Evolutionary conservation across 2,797 vertebrate species (phyloP).

Genomic region (Microctenopoma lineatum): DNA sequence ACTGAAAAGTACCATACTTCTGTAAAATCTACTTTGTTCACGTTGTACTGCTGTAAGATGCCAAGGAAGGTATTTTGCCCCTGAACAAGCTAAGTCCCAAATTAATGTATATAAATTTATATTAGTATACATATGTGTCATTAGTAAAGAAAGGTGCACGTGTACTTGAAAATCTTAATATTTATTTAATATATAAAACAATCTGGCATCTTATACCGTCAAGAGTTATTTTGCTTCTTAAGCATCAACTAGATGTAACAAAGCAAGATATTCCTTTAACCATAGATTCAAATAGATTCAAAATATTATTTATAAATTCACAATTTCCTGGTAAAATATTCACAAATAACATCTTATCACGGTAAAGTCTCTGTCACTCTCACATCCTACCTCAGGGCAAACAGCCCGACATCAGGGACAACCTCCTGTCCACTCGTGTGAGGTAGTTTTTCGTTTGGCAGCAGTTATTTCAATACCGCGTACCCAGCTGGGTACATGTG

Average conservation of each 20-base stretch:
- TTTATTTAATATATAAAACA: not conserved
- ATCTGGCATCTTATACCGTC: not conserved
- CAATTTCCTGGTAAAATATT: not conserved
- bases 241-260: too few species aligned
- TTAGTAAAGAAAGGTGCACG: not conserved
- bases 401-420: not conserved
- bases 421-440: not conserved
- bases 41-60: too few species aligned
- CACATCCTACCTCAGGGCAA: constrained; percentile 3
- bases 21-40: too few species aligned
- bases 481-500: not conserved
- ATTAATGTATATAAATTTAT: too few species aligned
- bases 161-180: not conserved
- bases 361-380: constrained; percentile 3
- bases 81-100: too few species aligned
- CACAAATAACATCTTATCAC: not conserved
- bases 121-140: not conserved
- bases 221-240: too few species aligned
- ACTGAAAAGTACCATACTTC: too few species aligned
- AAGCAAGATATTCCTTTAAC: too few species aligned
- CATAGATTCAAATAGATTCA: too few species aligned
- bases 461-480: not conserved
- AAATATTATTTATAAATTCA: not conserved
- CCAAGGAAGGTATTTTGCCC: too few species aligned
- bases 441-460: not conserved